Evolutionary conservation across 64 coral and sea anemone genomes (phyloP), one percentile per base, ranked within the genome.

Genomic region (Platygyra sinensis): DNA sequence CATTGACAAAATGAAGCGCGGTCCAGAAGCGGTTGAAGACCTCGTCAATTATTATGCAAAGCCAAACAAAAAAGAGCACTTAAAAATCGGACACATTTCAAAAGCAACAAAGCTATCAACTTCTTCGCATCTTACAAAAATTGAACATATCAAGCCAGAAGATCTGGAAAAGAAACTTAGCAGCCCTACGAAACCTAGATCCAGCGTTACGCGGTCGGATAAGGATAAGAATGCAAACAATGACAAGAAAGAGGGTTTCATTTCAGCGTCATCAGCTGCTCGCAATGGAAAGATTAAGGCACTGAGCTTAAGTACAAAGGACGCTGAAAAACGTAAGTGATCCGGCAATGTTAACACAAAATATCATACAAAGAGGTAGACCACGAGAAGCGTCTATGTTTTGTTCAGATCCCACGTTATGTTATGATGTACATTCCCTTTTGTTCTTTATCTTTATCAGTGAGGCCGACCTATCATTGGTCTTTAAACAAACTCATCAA

Each of bases 401-500:
- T 57, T 57, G 1, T 16, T 57, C 10, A 13, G 8, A 57, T 13
- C 9, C 3, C 10, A 13, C 0, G 54, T 16, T 57, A 12, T 57
- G 10, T 57, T 57, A 39, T 38, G 22, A 28, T 73, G 10, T 9
- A 10, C 32, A 12, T 29, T 55, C 8, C 22, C 18, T 19, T 75
- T 46, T 36, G 15, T 13, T 24, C 10, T 20, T 62, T 74, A 30
- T 49, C 25, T 54, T 89, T 19, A 12, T 13, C 83, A 94, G 95
- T 95, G 11, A 90, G 72, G 67, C 87, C 97, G 42, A 91, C 82
- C 18, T 96, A 99, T 76, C 97, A 99, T 24, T 99, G 97, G 97
- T 91, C 94, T 25, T 49, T 99, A 7, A 93, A 93, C 80, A 91
- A 87, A 27, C 81, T 95, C 10, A 95, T 93, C 22, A 89, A 88